Percentiles rank a stretch among this genome's conserved stretches.
These are phyloP conservation scores for Alitta virens DNA, from an alignment of 2,888 invertebrate species.

Conservation along the genomic window DNA sequence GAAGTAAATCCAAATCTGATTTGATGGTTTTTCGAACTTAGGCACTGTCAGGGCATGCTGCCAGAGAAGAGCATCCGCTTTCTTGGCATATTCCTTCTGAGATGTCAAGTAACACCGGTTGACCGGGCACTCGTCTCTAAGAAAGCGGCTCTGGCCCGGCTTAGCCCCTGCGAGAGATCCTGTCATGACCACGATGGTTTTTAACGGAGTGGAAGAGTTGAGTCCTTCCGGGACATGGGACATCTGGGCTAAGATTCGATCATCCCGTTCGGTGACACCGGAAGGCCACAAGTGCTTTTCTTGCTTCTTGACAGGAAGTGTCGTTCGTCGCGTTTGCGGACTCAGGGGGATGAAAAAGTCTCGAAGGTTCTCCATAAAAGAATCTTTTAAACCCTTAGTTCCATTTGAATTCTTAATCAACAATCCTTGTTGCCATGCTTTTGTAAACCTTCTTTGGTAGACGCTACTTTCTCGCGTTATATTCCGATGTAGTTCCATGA, in stretches of 20 bases:
- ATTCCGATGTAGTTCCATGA: no score
- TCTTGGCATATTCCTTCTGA: neutral
- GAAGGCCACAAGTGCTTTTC: slow-evolving; percentile 2
- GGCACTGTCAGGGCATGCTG: slow-evolving; percentile 6
- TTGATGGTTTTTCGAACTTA: slow-evolving; percentile 3
- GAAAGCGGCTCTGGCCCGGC: slow-evolving; percentile 7
- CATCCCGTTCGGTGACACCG: neutral
- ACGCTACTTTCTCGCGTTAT: no score
- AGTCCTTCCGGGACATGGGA: neutral
- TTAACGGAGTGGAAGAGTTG: neutral
- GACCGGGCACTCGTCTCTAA: slow-evolving; percentile 22
- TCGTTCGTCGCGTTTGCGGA: no score
- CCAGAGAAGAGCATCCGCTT: slow-evolving; percentile 16
- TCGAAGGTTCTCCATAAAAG: no score
- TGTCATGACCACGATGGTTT: neutral
- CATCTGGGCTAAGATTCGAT: slow-evolving; percentile 6
- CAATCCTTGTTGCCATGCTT: no score
- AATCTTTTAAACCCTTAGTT: no score
- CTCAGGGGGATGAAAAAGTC: no score
- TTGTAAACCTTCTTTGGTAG: no score
- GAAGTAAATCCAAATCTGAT: slow-evolving; percentile 76
- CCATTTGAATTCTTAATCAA: no score
- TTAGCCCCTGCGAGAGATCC: neutral
- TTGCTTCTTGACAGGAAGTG: no score
- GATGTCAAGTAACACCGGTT: slow-evolving; percentile 19